phyloP scores from a whole-genome alignment of 2,113 vertebrate genomes.

The Genyomyrus donnyi region DNA sequence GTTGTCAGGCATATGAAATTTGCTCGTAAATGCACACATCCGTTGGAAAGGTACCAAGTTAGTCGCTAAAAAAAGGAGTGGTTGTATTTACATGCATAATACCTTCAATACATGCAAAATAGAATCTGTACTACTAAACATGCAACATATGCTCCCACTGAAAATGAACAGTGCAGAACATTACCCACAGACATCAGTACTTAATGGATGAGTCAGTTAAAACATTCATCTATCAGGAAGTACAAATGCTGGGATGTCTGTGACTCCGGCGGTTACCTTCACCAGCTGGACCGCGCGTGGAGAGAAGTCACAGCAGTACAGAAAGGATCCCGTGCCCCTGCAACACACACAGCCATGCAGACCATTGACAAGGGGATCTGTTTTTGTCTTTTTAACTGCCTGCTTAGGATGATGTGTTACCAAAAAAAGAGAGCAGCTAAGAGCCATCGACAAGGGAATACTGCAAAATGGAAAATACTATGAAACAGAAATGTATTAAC shows the following conservation, averaged over 20 bases:
- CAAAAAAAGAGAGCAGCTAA: not conserved
- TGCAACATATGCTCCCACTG: not conserved
- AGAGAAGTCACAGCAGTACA: conserved; percentile 92
- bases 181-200: not conserved
- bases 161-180: not conserved
- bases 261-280: conserved; percentile 59
- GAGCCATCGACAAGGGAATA: not conserved
- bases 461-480: not conserved
- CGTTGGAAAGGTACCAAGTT: not conserved
- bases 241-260: not conserved
- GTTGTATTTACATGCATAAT: not conserved
- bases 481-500: not conserved
- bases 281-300: conserved; percentile 73
- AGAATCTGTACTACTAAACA: not conserved
- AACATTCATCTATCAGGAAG: not conserved
- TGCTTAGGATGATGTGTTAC: not conserved
- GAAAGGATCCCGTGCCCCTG: conserved; percentile 64
- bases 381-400: not conserved
- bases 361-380: not conserved
- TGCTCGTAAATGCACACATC: not conserved
- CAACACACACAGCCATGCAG: not conserved
- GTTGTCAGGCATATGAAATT: not conserved
- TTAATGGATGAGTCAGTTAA: not conserved
- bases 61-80: not conserved
- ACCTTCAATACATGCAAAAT: not conserved